Evolutionary conservation across 2,113 vertebrate genomes (phyloP).

Genomic region (Notothenia rossii): DNA sequence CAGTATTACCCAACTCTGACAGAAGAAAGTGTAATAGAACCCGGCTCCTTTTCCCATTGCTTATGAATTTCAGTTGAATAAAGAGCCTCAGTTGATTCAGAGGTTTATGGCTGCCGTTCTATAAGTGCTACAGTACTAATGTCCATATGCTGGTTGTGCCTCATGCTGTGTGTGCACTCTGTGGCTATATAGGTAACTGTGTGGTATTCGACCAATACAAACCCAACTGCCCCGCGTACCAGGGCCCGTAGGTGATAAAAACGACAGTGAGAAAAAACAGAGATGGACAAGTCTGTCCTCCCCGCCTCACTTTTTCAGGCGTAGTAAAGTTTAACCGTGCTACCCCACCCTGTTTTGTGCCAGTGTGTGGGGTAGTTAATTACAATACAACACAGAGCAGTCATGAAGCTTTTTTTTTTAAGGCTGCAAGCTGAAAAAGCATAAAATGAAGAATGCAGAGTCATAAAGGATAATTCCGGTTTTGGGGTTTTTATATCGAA

Average conservation of each 20-base stretch:
- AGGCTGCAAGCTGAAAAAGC: conserved; percentile 71
- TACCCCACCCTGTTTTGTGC: conserved; percentile 69
- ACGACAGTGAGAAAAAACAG: conserved; percentile 82
- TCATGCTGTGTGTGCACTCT: conserved; percentile 35
- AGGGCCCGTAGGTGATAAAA: conserved; percentile 80
- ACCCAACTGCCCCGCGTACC: conserved; percentile 58
- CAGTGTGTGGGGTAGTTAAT: conserved; percentile 78
- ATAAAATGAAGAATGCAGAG: conserved; percentile 81
- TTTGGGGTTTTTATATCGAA: conserved; percentile 72
- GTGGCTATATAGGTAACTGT: conserved; percentile 54
- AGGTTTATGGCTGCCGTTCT: conserved; percentile 61
- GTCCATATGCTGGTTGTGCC: conserved; percentile 25
- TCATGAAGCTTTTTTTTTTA: conserved; percentile 44
- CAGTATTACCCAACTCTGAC: conserved; percentile 61
- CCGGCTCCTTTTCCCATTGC: conserved; percentile 56
- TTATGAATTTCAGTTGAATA: conserved; percentile 62
- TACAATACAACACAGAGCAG: conserved; percentile 75
- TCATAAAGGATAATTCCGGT: conserved; percentile 80
- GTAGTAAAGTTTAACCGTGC: conserved; percentile 76
- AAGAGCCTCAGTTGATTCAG: conserved; percentile 59
- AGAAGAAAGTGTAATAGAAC: conserved; percentile 62
- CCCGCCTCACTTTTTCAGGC: conserved; percentile 54
- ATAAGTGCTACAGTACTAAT: conserved; percentile 18
- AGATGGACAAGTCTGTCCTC: conserved; percentile 74
- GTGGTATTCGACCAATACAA: conserved; percentile 55